phyloP scores from a whole-genome alignment of 2,113 vertebrate genomes.

The Gymnogyps californianus region DNA sequence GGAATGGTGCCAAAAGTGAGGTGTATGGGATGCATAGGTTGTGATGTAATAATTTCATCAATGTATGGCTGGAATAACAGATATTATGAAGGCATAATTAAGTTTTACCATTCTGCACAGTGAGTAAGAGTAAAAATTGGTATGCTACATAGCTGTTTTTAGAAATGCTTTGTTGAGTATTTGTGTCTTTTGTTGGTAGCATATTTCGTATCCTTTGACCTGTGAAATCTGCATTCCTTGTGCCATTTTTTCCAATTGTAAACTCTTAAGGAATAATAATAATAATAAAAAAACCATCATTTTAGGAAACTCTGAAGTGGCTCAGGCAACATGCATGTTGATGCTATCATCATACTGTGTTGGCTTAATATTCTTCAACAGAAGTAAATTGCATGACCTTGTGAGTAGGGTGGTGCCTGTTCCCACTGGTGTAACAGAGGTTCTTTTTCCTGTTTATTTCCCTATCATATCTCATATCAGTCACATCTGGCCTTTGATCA shows the following conservation, averaged over 20 bases:
- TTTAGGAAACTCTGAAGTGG: not conserved
- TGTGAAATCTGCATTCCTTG: not conserved
- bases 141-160: not conserved
- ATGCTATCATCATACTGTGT: not conserved
- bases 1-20: not conserved
- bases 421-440: not conserved
- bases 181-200: not conserved
- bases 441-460: not conserved
- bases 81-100: not conserved
- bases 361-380: not conserved
- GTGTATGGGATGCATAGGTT: not conserved
- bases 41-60: not conserved
- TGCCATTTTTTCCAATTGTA: not conserved
- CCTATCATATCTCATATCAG: fast-evolving
- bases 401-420: not conserved
- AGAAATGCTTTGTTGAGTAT: not conserved
- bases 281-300: no score
- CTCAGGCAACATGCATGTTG: not conserved
- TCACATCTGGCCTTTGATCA: not conserved
- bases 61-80: not conserved
- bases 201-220: not conserved
- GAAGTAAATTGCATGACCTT: not conserved
- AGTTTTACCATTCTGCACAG: not conserved
- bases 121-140: not conserved
- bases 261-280: not conserved